Evolutionary conservation across 2,113 vertebrate genomes (phyloP).

Genomic region (Chroicocephalus ridibundus): DNA sequence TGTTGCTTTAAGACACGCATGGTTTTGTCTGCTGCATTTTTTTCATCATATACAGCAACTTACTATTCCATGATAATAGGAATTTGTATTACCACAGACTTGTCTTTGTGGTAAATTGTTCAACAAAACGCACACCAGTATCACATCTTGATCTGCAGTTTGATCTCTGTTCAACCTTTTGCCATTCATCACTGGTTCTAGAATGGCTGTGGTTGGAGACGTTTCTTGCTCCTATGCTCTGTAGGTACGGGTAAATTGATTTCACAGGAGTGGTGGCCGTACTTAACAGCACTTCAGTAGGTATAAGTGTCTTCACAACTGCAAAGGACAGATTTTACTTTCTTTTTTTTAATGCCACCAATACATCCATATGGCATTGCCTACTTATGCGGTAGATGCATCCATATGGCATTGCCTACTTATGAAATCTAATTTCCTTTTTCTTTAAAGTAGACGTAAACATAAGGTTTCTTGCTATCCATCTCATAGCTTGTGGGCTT

Average conservation of each 20-base stretch:
- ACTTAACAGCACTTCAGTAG: background rate
- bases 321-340: background rate
- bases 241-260: background rate
- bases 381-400: background rate
- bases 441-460: background rate
- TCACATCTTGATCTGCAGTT: background rate
- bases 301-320: background rate
- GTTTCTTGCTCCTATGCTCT: rapidly evolving
- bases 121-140: background rate
- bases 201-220: background rate
- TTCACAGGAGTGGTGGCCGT: background rate
- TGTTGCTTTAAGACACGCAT: background rate
- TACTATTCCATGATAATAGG: background rate
- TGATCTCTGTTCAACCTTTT: background rate
- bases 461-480: background rate
- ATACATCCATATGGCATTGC: background rate
- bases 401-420: background rate
- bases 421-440: background rate
- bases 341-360: background rate
- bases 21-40: background rate
- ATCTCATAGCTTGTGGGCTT: background rate
- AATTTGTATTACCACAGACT: background rate
- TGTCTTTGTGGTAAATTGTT: background rate
- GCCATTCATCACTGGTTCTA: background rate
- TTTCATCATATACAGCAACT: background rate